Evolutionary conservation across 2,888 invertebrate species (phyloP).

Genomic region (Frankliniella fusca): DNA sequence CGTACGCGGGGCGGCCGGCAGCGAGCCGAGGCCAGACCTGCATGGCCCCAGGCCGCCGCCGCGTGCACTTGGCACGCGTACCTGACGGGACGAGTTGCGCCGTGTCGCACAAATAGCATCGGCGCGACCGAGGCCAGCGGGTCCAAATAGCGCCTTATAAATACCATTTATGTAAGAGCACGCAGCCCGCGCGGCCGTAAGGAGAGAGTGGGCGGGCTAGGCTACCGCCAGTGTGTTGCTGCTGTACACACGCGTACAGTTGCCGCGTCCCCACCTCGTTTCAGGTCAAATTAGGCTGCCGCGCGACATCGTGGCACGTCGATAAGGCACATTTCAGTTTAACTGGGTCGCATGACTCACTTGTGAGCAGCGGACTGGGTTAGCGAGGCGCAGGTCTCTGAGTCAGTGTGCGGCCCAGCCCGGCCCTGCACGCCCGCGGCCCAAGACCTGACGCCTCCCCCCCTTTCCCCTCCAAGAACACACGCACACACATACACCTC

Average conservation of each 20-base stretch:
- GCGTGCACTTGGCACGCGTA: too few species aligned
- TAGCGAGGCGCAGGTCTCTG: background rate
- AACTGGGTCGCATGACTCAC: background rate
- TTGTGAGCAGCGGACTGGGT: too few species aligned
- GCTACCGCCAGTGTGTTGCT: background rate
- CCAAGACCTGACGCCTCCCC: background rate
- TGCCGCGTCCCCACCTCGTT: background rate
- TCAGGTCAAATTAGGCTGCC: too few species aligned
- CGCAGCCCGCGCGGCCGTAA: background rate
- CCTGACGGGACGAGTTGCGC: background rate
- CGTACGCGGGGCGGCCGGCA: too few species aligned
- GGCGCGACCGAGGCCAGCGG: background rate
- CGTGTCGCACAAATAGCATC: constrained; percentile 2
- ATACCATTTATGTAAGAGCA: background rate
- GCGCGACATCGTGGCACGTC: background rate
- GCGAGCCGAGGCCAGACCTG: too few species aligned
- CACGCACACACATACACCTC: background rate
- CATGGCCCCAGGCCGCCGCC: too few species aligned
- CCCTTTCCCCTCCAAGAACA: background rate
- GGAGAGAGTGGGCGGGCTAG: background rate
- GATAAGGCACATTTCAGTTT: background rate
- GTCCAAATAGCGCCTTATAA: background rate
- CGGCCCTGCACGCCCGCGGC: background rate
- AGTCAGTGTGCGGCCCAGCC: background rate
- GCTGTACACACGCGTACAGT: background rate